Base-by-base conservation (phyloP, 1,140 invertebrate genomes). In the Brachionus rubens region DNA sequence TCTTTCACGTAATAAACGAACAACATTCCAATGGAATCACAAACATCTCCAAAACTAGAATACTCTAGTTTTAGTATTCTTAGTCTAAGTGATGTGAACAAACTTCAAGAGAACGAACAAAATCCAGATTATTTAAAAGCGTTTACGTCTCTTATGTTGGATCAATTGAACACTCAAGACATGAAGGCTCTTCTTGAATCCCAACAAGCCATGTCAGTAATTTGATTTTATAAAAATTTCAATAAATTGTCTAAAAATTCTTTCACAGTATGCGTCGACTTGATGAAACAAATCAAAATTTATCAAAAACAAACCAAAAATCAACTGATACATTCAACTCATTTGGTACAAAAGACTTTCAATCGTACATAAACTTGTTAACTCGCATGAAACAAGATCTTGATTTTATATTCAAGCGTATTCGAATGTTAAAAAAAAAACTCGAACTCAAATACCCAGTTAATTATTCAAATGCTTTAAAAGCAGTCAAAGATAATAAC, bases 351-450 rank as follows among this genome's bases (percentile, higher is more conserved):
- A 72, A 72, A 54, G 68, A 72, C 24, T 54, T 72, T 36, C 68
- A 72, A 24, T 72, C 68, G 10, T 50, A 48, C n/a, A 72, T 72
- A n/a, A 36, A 26, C 50, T 41, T 72, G 16, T 28, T 72, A 6
- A 30, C 19, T 54, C n/a, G 28, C 5, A 72, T 72, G 68, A 48
- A 54, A 52, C 43, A 40, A 33, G 68, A 72, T 46, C 28, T 72
- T 2, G 68, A 72, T 36, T 50, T 33, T 54, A 30, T 72, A 14
- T 72, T 72, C 19, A 48, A 54, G 12, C 43, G 46, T 50, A 41
- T 72, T 19, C 28, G 46, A 21, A 50, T 24, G n/a, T 21, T 72
- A 16, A 72, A 72, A 54, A 48, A 50, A n/a, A 72, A 72, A 54
- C 68, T 72, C n/a, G 43, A 48, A 33, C n/a, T 40, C 6, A 72